Evolutionary conservation across 2,113 vertebrate genomes (phyloP), one percentile per base, ranked within the genome.

Genomic region (Planiliza haematocheilus): DNA sequence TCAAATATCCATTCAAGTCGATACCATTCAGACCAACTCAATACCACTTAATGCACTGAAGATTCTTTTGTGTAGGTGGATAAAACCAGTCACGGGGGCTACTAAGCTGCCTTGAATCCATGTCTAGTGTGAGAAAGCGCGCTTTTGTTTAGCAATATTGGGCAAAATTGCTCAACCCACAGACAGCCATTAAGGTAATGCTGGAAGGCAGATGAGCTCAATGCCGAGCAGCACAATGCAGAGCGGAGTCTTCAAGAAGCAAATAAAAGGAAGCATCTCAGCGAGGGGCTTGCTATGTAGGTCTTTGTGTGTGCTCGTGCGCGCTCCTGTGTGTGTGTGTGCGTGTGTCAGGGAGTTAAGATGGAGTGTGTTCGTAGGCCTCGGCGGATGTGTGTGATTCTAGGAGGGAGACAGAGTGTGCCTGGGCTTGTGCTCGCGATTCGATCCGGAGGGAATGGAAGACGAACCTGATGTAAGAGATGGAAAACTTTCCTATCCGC

Each of bases 161-260:
- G 77, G 70, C 73, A 65, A 87, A 90, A 88, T 86, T 90, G 84
- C 86, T 86, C 85, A 89, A 84, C 82, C 80, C 85, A 79, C 81
- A 88, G 86, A 90, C 74, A 86, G 70, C 82, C 86, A 90, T 92
- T 86, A 90, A 86, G 87, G 89, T 90, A 89, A 91, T 77, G 86
- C 83, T 84, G 76, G 61, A 79, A 90, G 90, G 90, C 87, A 90
- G 78, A 89, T 46, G 77, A 81, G 85, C 78, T 67, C 70, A 90
- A 88, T 79, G 72, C 77, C 46, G 82, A 74, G 73, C 75, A 46
- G 30, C 24, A 85, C 85, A 72, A 75, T 67, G 42, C 84, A 18
- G 84, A 88, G 64, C 43, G 8, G 70, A 79, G 82, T 74, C 83
- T 90, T 82, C 75, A 70, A 77, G 79, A 77, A 65, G 76, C 59